Base-by-base conservation (phyloP, 2,797 vertebrate genomes). In the Synaphobranchus kaupii region DNA sequence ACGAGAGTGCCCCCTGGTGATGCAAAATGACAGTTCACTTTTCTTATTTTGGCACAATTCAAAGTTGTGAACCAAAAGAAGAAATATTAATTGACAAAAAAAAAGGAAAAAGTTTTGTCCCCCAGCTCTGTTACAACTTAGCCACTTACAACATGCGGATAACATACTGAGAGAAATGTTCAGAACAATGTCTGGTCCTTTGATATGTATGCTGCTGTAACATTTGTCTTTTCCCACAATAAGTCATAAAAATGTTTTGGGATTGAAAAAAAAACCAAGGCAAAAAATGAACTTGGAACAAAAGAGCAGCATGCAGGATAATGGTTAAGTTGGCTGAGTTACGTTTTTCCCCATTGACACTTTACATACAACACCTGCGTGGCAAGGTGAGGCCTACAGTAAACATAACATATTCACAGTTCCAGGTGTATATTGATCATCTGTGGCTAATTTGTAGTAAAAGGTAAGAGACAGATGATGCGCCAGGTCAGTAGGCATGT, bases 221-320 rank as follows among this genome's bases (percentile, higher is more conserved):
- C 86, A 83, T 88, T 83, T 60, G 88, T 85, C 85, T 86, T 84
- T 89, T 88, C 90, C 89, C 78, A 88, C 84, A 31, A 80, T 0
- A 34, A 83, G 78, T 76, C 76, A 60, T 34, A 76, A 17, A 44
- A 44, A 89, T 88, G 39, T 58, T 85, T n/a, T 47, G 56, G 73
- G 0, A 52, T 50, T 34, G 17, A 9, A 68, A 56, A 78, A 60
- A 56, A 66, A 87, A 89, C 90, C 86, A 56, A 71, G 89, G 91
- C 88, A 86, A 87, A 90, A 93, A 89, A 88, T 85, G 81, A 94
- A 94, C 90, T 89, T 88, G 93, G 94, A 93, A 93, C 91, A 92
- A 94, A 91, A 94, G 94, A 95, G 95, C 91, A 95, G 94, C 95
- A 96, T 96, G 96, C 95, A 95, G 94, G 93, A 95, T n/a, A 20